phyloP scores from a whole-genome alignment of 2,113 vertebrate genomes.

The Leuciscus idus region DNA sequence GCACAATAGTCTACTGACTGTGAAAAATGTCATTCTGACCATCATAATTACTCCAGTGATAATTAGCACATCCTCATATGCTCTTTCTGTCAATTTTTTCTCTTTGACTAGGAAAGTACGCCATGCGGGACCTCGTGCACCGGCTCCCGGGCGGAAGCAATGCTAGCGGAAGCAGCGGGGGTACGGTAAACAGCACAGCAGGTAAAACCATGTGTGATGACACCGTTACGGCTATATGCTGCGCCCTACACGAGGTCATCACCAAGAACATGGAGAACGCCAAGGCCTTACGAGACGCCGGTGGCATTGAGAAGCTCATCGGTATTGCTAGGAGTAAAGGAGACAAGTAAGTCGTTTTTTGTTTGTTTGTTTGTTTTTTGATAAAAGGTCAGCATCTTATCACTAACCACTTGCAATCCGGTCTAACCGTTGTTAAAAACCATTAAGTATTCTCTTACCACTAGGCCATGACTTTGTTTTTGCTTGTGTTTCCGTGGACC shows the following conservation, averaged over 20 bases:
- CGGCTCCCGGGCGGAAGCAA: constrained; percentile 90
- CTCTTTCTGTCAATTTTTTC: not conserved
- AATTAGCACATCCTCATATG: not conserved
- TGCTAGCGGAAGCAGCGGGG: constrained; percentile 59
- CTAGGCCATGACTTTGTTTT: not conserved
- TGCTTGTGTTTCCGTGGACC: not conserved
- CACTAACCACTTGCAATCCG: not conserved
- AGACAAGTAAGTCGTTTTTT: constrained; percentile 89
- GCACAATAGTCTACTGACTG: constrained; percentile 6
- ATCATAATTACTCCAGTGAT: not conserved
- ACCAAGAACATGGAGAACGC: constrained; percentile 99
- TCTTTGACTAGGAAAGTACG: constrained; percentile 87
- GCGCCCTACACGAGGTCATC: constrained; percentile 97
- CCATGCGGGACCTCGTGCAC: constrained; percentile 97
- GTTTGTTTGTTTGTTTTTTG: not conserved
- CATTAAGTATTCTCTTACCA: not conserved
- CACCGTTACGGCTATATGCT: constrained; percentile 97
- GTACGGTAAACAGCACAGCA: constrained; percentile 70
- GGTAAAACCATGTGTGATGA: constrained; percentile 98
- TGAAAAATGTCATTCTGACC: constrained; percentile 20
- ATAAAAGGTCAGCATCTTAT: not conserved
- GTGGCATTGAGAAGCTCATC: constrained; percentile 96
- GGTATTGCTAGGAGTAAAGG: constrained; percentile 99
- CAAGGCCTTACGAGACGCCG: constrained; percentile 96
- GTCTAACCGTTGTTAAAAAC: not conserved